Evolutionary conservation across 2,113 vertebrate species (phyloP), one percentile per base, ranked within the genome.

Genomic region (Eubucco bourcierii): DNA sequence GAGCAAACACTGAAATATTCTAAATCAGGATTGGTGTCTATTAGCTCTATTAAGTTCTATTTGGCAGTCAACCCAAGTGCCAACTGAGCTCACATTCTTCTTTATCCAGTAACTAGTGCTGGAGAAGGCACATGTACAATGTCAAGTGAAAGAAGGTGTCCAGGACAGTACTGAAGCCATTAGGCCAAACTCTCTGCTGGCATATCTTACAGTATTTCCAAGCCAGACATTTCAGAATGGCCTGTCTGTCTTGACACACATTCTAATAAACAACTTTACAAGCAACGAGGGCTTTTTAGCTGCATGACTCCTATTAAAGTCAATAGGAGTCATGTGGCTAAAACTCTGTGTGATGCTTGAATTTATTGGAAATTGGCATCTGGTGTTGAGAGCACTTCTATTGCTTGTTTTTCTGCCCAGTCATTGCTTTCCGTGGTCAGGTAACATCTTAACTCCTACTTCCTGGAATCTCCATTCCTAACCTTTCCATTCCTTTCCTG

Each of bases 241-340:
- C 25, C 70, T 0, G 4, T 71, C 86, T 93, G 73, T 90, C 91
- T 88, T 65, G 41, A 96, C 92, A 93, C 87, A 76, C 44, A 94
- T 88, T 96, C 94, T 95, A 96, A 96, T 95, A 96, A 95, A 85
- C 93, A 95, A 94, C 89, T 95, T 96, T 91, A 89, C 76, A 87
- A 90, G 93, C 82, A 91, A 91, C 31, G 34, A 94, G 80, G 61
- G 73, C 11, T 84, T 96, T 95, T 94, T 90, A 96, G 93, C 95
- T 41, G 87, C 95, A 88, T 86, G 95, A 93, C 65, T 96, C 90
- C 94, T 92, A 95, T 96, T 95, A 95, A 90, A 94, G 89, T 92
- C 94, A 95, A 95, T 91, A 90, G 85, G 87, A 96, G 73, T 68
- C 95, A 76, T 96, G 95, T 91, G 87, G 95, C 61, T 95, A 96